Base-by-base conservation (phyloP, 37 sponge, comb jelly and placozoan species). In the Petrosia ficiformis region DNA sequence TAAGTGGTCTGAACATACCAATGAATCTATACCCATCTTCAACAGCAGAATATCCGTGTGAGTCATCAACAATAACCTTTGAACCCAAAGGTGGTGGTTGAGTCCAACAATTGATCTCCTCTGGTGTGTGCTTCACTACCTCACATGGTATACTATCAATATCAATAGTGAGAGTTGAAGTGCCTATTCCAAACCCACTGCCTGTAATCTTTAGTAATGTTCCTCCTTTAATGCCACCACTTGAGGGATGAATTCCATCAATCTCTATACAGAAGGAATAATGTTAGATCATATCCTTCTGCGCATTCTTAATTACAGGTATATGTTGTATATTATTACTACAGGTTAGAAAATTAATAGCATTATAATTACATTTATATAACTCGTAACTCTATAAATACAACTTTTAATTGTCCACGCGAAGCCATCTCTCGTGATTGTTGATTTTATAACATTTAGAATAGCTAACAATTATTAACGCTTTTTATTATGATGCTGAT, bases 81-180 rank as follows among this genome's bases (percentile, higher is more conserved):
- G 73, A 73, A 39, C 59, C 74, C 10, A 33, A 40, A 26, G 68
- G 70, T 0, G 87, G 77, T 19, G 21, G 36, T 2, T 79, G 75
- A 35, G 79, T 82, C 48, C 64, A 65, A 43, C 89, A 82, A 11
- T 30, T 35, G 59, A 88, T 82, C 57, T 37, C 25, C 1, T 48
- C 78, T 25, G 67, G 3, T 1, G 58, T 44, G 56, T 30, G 35
- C 16, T 66, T 39, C 25, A 81, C 40, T 8, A 81, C 77, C 42
- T 78, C 59, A 77, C 90, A 89, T 14, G 84, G 80, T 16, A 80
- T 70, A 34, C 90, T 80, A 69, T 80, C 90, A 21, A 89, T 48
- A 64, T 83, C 90, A 43, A 89, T 80, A 32, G 56, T 71, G 30
- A 84, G 69, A 29, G 74, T 67, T 22, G 16, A 34, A 1, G 38